These are phyloP conservation scores for Eolophus roseicapilla DNA, from an alignment of 2,113 vertebrate species.

Conservation along the genomic window DNA sequence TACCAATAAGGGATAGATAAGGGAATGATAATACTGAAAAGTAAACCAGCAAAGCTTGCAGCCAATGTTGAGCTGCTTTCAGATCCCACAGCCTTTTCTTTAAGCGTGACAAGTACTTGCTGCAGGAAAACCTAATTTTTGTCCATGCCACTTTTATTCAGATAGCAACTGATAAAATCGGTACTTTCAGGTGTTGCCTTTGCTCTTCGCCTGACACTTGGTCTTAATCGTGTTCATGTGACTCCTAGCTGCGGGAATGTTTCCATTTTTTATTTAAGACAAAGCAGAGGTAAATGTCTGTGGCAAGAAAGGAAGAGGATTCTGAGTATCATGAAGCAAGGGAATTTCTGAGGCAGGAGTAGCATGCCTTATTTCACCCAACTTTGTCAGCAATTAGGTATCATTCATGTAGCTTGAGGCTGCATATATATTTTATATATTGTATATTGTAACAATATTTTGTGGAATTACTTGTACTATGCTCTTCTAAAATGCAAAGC, in stretches of 20 bases:
- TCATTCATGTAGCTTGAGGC: fast-evolving
- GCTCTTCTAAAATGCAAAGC: background rate
- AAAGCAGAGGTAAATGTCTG: background rate
- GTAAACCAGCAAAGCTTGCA: background rate
- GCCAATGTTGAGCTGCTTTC: background rate
- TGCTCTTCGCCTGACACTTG: background rate
- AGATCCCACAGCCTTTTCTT: background rate
- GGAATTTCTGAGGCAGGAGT: background rate
- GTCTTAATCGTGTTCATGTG: background rate
- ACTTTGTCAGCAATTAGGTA: no score
- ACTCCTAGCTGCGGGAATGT: fast-evolving
- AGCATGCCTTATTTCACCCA: no score
- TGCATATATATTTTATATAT: fast-evolving
- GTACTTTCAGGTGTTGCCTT: background rate
- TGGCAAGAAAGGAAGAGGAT: background rate
- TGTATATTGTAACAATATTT: background rate
- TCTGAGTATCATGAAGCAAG: background rate
- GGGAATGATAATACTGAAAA: no score
- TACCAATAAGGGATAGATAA: background rate
- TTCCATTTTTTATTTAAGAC: background rate
- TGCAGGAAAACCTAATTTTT: background rate
- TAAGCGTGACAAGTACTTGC: background rate
- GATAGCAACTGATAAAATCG: background rate
- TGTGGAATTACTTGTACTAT: background rate
- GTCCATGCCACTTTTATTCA: background rate